Percentiles rank a stretch among this genome's conserved stretches.
phyloP scores from a whole-genome alignment of 2,888 invertebrate genomes.

The Leistus spinibarbis region DNA sequence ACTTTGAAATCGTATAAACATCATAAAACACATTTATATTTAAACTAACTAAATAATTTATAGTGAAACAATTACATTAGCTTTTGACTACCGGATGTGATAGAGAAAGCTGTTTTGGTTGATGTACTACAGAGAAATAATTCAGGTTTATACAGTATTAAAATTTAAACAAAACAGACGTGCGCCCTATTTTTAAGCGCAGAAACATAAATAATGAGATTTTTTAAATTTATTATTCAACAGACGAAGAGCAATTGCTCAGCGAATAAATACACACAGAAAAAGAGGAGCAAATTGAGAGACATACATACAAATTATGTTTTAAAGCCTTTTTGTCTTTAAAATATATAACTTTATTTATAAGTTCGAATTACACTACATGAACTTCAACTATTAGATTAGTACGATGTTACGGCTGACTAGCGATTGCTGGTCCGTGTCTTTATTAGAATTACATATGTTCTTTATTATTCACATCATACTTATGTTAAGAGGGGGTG shows the following conservation, averaged over 20 bases:
- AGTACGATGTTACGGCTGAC: no score
- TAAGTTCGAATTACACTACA: no score
- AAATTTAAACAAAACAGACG: slow-evolving; percentile 23
- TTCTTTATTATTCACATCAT: no score
- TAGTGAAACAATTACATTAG: not conserved
- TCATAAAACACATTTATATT: not conserved
- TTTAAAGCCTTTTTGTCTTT: no score
- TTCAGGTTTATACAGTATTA: slow-evolving; percentile 2
- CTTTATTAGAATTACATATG: no score
- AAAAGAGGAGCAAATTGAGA: slow-evolving; percentile 12
- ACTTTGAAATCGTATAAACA: not conserved
- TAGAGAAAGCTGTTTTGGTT: not conserved
- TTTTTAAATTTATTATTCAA: slow-evolving; percentile 31
- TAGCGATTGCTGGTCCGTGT: no score
- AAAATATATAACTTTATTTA: no score
- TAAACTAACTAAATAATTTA: not conserved
- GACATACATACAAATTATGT: no score
- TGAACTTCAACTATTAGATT: no score
- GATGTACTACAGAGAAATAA: not conserved
- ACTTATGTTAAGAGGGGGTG: no score
- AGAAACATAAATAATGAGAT: slow-evolving; percentile 28
- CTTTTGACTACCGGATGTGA: not conserved
- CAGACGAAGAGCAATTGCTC: not conserved
- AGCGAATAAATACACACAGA: slow-evolving; percentile 16
- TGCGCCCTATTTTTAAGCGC: not conserved